Conservation (phyloP, 2,113 vertebrate genomes). For the Poecilia latipinna region DNA sequence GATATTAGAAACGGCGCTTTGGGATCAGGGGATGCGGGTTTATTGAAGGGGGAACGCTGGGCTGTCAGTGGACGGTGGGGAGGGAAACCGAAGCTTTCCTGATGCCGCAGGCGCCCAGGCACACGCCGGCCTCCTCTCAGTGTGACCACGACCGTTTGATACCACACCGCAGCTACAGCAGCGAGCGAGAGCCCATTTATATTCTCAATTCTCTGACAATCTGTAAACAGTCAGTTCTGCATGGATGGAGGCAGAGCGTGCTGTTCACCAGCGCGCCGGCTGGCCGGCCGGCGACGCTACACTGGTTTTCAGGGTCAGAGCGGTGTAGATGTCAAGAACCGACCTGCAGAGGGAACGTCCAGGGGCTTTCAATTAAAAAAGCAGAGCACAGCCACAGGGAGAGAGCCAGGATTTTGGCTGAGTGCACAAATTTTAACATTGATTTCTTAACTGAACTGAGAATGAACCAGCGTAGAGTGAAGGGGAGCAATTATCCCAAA, state of each 20-base stretch:
- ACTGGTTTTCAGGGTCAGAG: conserved; percentile 65
- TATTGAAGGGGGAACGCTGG: conserved; percentile 57
- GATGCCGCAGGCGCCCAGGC: conserved; percentile 19
- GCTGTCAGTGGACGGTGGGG: conserved; percentile 52
- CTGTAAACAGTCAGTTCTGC: conserved; percentile 66
- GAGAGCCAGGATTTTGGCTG: conserved; percentile 21
- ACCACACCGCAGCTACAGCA: conserved; percentile 28
- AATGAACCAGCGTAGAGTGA: conserved; percentile 2
- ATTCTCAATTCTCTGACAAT: conserved; percentile 48
- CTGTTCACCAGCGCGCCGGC: conserved; percentile 39
- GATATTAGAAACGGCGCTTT: conserved; percentile 35
- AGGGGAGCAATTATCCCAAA: conserved; percentile 12
- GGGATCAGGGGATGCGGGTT: conserved; percentile 40
- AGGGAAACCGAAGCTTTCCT: conserved; percentile 36
- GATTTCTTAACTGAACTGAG: conserved; percentile 24
- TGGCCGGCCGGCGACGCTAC: conserved; percentile 50
- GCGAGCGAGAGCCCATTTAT: conserved; percentile 49
- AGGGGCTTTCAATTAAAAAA: conserved; percentile 54
- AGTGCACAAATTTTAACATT: conserved; percentile 7
- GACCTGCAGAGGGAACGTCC: conserved; percentile 45
- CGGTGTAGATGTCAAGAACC: conserved; percentile 43
- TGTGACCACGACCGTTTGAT: conserved; percentile 40
- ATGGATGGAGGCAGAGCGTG: conserved; percentile 32
- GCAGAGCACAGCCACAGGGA: neutral
- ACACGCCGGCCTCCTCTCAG: conserved; percentile 51